These are phyloP conservation scores for Caenorhabditis sp. DNA, from an alignment of 2,888 invertebrate species.

Conservation along the genomic window DNA sequence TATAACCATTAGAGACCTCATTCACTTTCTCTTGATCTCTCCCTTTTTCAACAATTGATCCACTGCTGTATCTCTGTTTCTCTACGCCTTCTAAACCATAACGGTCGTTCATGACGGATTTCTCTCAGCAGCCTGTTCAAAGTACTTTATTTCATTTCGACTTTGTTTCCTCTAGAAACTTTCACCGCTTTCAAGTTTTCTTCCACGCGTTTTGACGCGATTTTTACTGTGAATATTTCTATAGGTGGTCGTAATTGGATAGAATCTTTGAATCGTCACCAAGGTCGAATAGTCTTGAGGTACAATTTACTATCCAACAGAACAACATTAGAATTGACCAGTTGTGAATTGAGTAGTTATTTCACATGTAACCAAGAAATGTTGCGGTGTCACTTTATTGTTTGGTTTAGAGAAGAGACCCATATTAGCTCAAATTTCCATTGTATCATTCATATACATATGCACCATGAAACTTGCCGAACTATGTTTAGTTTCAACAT, in stretches of 20 bases:
- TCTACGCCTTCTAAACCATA: conserved; percentile 14
- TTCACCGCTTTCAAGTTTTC: conserved; percentile 33
- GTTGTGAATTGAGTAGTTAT: conserved; percentile 15
- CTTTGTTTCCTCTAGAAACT: conserved; percentile 26
- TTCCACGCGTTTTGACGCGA: conserved; percentile 24
- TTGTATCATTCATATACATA: not conserved
- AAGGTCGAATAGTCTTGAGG: conserved; percentile 51
- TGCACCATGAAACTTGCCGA: not conserved
- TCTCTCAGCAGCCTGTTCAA: conserved; percentile 16
- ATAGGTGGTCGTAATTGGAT: conserved; percentile 60
- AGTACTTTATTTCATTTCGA: conserved; percentile 23
- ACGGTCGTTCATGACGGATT: conserved; percentile 6
- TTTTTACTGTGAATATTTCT: conserved; percentile 32
- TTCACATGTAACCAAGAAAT: conserved; percentile 2
- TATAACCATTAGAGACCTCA: conserved; percentile 18
- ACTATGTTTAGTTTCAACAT: conserved; percentile 14
- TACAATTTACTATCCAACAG: conserved; percentile 37
- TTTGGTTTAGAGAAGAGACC: conserved; percentile 14
- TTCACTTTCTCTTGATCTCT: conserved; percentile 53
- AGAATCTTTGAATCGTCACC: conserved; percentile 49
- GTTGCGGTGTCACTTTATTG: not conserved
- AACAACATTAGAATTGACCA: conserved; percentile 11
- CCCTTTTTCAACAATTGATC: conserved; percentile 25
- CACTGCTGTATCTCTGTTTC: conserved; percentile 32
- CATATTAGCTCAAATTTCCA: conserved; percentile 36